Evolutionary conservation across 2,888 invertebrate genomes (phyloP), one percentile per base, ranked within the genome.

Genomic region (Andrena bicolor): DNA sequence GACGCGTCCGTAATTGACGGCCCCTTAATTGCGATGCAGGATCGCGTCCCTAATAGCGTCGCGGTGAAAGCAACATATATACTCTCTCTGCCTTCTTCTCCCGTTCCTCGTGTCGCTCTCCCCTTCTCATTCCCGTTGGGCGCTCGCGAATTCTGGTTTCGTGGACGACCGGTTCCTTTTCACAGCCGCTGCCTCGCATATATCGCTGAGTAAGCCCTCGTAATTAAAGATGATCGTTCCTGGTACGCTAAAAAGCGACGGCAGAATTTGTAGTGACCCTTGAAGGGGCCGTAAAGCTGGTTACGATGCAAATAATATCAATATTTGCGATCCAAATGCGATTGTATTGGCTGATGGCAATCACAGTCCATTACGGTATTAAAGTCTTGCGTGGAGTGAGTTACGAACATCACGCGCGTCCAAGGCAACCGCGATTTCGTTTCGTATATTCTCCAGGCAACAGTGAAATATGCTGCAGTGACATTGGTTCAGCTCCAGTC

Each of bases 11-110:
- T 81, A 76, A 82, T 83, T 72, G 76, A 76, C 82, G 69, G 72
- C 13, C 58, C 60, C 73, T 68, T 81, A 76, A 83, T 83, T 83
- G 66, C 81, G 51, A 60, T 51, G 56, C 81, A 30, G 76, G 76
- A 80, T 80, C 76, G 76, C 68, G 76, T 68, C 71, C 76, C 68
- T 76, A 82, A 82, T 82, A 81, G 76, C 81, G 75, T 75, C 70
- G 49, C 76, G 81, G 82, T 80, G 82, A 82, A 82, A 82, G 82
- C 81, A 76, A 75, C 71, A 30, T 63, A 10, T 35, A 60, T 63
- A 4, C 13, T 48, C 10, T 61, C n/a, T 23, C n/a, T 30, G 48
- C 35, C n/a, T 41, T 35, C 23, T 35, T 68, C 65, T n/a, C 20
- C 16, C 16, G 13, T 41, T 56, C 7, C 41, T 35, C 49, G 7